Conservation (phyloP, 2,797 vertebrate genomes). For the Rhinatrema bivittatum region DNA sequence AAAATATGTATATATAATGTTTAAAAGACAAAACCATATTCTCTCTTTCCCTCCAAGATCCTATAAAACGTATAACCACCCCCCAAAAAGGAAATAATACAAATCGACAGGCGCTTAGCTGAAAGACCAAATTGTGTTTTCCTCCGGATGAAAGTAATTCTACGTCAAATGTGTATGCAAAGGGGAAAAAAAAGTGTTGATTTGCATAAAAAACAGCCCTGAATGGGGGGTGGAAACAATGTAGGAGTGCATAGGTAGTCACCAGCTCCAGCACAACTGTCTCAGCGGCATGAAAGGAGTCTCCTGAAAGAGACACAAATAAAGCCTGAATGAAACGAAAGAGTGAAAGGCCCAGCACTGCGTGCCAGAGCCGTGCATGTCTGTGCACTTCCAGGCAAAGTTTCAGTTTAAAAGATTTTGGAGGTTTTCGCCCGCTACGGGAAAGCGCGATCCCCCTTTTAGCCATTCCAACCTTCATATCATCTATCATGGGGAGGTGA, state of each 20-base stretch:
- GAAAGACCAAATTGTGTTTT: constrained; percentile 16
- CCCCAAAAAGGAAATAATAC: constrained; percentile 2
- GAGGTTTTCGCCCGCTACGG: neutral
- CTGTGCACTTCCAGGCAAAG: neutral
- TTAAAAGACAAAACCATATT: no score
- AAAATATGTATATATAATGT: no score
- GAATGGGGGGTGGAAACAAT: constrained; percentile 12
- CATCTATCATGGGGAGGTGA: no score
- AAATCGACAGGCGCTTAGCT: neutral
- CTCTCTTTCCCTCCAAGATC: neutral
- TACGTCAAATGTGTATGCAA: neutral
- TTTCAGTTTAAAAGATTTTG: constrained; percentile 15
- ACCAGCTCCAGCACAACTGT: neutral
- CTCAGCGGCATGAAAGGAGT: constrained; percentile 10
- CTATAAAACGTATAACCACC: neutral
- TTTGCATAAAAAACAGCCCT: constrained; percentile 21
- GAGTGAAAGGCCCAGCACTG: constrained; percentile 27
- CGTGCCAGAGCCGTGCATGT: neutral
- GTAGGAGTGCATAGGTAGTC: constrained; percentile 7
- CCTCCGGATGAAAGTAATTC: constrained; percentile 15
- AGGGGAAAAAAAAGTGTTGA: constrained; percentile 9
- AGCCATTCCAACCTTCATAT: constrained; percentile 12
- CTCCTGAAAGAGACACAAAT: constrained; percentile 28
- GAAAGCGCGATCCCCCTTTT: constrained; percentile 7
- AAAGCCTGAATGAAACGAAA: constrained; percentile 19